These are phyloP conservation scores for Helicolenus hilgendorfi DNA, from an alignment of 2,797 vertebrate genomes.

Conservation along the genomic window DNA sequence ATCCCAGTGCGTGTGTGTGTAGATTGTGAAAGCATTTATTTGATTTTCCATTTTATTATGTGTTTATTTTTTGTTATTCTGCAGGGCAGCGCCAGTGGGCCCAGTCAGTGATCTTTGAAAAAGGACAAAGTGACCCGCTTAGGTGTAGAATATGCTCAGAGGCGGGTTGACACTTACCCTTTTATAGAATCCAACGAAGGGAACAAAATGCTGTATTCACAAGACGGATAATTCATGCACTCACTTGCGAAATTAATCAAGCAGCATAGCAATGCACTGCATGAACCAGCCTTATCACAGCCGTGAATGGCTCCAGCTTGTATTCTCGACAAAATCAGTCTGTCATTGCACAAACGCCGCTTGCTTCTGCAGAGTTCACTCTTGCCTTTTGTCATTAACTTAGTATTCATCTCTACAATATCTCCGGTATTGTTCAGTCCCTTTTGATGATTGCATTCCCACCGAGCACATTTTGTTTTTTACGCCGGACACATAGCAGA, in stretches of 20 bases:
- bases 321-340: slow-evolving; percentile 76
- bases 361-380: slow-evolving; percentile 76
- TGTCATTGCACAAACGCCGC: slow-evolving; percentile 70
- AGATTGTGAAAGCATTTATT: not conserved
- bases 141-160: slow-evolving; percentile 66
- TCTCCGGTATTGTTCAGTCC: slow-evolving; percentile 39
- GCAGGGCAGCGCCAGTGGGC: not conserved
- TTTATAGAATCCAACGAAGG: slow-evolving; percentile 66
- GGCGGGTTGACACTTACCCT: slow-evolving; percentile 67
- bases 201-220: slow-evolving; percentile 73
- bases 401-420: slow-evolving; percentile 70
- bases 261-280: slow-evolving; percentile 60
- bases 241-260: slow-evolving; percentile 83
- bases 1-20: not conserved
- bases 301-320: slow-evolving; percentile 84
- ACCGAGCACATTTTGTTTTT: slow-evolving; percentile 45
- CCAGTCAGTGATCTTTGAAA: slow-evolving; percentile 60
- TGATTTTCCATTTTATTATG: not conserved
- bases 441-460: slow-evolving; percentile 66
- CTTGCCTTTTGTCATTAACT: slow-evolving; percentile 77
- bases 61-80: not conserved
- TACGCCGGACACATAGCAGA: slow-evolving; percentile 29
- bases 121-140: slow-evolving; percentile 76
- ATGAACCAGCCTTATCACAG: slow-evolving; percentile 72
- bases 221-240: slow-evolving; percentile 68